A percentile compares a stretch with the other conserved stretches of the same genome.
phyloP scores from a whole-genome alignment of 2,797 vertebrate genomes.

The Girardinus metallicus region DNA sequence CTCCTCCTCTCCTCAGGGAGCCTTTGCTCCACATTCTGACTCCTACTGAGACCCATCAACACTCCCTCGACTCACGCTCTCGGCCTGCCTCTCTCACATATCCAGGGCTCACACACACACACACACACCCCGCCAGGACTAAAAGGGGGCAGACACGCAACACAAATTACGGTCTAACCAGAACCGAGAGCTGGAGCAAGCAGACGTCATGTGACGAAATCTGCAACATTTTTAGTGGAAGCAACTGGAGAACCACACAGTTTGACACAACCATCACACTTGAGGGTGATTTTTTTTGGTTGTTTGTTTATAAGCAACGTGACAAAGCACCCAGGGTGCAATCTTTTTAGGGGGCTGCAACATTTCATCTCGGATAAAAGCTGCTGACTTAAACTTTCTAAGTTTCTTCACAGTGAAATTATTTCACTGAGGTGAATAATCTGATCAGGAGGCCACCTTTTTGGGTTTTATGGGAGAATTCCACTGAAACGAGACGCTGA shows the following conservation, averaged over 20 bases:
- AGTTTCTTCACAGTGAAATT: neutral
- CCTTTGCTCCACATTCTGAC: slow-evolving; percentile 85
- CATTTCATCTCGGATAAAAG: neutral
- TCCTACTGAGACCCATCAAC: slow-evolving; percentile 84
- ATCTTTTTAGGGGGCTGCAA: neutral
- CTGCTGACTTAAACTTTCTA: neutral
- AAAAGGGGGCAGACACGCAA: slow-evolving; percentile 34
- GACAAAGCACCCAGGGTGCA: neutral
- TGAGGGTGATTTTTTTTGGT: neutral
- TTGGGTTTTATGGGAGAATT: neutral
- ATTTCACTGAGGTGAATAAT: neutral
- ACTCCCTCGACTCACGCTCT: slow-evolving; percentile 72
- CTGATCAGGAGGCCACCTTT: too few relatives aligned
- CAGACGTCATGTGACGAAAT: slow-evolving; percentile 1
- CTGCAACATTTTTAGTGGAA: neutral
- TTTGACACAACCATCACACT: neutral
- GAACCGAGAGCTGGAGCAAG: slow-evolving; percentile 8
- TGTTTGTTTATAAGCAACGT: neutral
- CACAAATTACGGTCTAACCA: slow-evolving; percentile 18
- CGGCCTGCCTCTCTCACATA: slow-evolving; percentile 41
- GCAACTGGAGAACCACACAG: neutral
- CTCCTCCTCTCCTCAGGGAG: slow-evolving; percentile 80
- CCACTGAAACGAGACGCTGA: neutral
- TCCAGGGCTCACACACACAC: slow-evolving; percentile 44
- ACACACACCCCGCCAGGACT: slow-evolving; percentile 20